Evolutionary conservation across 2,888 invertebrate species (phyloP), one percentile per base, ranked within the genome.

Genomic region (Sarcophaga rosellei): DNA sequence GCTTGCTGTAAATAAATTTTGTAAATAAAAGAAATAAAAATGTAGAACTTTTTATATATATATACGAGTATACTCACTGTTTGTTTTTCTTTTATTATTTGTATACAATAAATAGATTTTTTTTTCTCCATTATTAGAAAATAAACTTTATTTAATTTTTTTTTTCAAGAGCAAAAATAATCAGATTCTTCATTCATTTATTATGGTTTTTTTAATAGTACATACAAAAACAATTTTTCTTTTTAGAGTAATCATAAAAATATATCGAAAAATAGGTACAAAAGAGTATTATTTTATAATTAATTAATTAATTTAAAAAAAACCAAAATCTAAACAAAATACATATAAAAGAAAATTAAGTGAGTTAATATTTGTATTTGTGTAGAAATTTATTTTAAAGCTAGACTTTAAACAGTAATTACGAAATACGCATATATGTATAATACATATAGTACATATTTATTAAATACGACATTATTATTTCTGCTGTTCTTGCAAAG

Each of bases 361-460:
- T 35, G 35, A 35, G 35, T 35, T 35, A 35, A 35, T 35, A 35
- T 35, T 35, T 53, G 53, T 53, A 23, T 68, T 25, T 47, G 4
- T 45, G 25, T 59, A 72, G 57, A 53, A 23, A 65, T 59, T 47
- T 68, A 35, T 35, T 66, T 53, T 10, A 1, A 70, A 79, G 45
- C 45, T 79, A 63, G 74, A 84, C 79, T 84, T 84, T 79, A 84
- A 70, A 75, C 75, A 35, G n/a, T 61, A 63, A 47, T 75, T 25
- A 73, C 20, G 44, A 25, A 47, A n/a, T 81, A 61, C 2, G 21
- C 17, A 20, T 61, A 25, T 70, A 63, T 23, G 59, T 63, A 17
- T n/a, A 23, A 35, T 35, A 25, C 11, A 70, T 62, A 70, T 6
- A 61, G 10, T 10, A 20, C 10, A 20, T n/a, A 53, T 17, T 12